Evolutionary conservation across 1,140 invertebrate genomes (phyloP).

Genomic region (Panonychus citri): DNA sequence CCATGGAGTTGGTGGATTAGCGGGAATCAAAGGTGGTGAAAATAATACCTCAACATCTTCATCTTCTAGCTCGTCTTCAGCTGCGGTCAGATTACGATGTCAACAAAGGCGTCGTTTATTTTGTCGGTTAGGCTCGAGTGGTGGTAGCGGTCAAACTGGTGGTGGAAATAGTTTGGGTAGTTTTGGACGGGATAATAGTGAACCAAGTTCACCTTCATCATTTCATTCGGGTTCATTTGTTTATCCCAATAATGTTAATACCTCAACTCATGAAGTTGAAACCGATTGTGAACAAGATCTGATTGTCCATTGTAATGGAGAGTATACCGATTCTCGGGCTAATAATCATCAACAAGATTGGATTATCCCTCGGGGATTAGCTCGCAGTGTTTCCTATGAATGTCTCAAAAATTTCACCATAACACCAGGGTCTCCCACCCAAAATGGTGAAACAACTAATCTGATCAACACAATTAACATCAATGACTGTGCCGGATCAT

Average conservation of each 20-base stretch:
- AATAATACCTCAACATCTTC: too few relatives aligned
- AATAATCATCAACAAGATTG: not conserved
- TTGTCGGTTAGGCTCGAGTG: not conserved
- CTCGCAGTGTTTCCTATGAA: not conserved
- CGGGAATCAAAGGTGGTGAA: too few relatives aligned
- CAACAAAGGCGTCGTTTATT: not conserved
- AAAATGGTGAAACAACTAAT: not conserved
- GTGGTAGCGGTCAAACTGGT: not conserved
- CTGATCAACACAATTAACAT: not conserved
- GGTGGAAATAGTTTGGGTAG: not conserved
- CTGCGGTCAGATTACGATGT: not conserved
- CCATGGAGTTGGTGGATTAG: not conserved
- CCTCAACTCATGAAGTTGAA: not conserved
- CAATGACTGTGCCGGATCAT: not conserved
- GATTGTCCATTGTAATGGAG: constrained; percentile 11
- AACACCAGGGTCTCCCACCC: too few relatives aligned
- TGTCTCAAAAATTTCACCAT: not conserved
- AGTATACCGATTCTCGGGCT: not conserved
- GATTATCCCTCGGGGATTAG: not conserved
- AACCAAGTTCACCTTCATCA: not conserved
- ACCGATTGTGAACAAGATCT: not conserved
- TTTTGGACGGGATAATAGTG: not conserved
- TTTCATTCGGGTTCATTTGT: not conserved
- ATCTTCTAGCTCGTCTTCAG: too few relatives aligned
- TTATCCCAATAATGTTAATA: not conserved